phyloP scores from a whole-genome alignment of 2,113 vertebrate species.

The Hyperopisus bebe region DNA sequence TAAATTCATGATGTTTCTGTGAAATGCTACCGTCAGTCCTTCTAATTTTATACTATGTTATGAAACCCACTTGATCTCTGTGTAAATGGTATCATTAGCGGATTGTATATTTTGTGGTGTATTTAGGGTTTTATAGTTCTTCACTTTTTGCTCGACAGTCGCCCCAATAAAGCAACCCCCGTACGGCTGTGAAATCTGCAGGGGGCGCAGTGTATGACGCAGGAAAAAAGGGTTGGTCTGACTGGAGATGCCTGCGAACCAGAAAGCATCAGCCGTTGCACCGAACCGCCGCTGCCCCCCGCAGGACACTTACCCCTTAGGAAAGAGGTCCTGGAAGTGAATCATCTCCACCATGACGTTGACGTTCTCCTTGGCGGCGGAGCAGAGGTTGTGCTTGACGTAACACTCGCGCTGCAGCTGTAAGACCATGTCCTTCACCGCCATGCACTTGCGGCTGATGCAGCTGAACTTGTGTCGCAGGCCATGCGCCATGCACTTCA shows the following conservation, averaged over 20 bases:
- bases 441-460: slow-evolving; percentile 94
- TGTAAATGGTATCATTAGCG: not conserved
- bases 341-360: slow-evolving; percentile 98
- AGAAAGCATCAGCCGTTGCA: not conserved
- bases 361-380: slow-evolving; percentile 88
- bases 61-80: not conserved
- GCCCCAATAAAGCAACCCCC: not conserved
- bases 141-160: not conserved
- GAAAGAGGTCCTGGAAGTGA: slow-evolving; percentile 93
- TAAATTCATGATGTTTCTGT: not conserved
- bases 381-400: slow-evolving; percentile 90
- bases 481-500: slow-evolving; percentile 94
- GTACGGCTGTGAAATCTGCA: not conserved
- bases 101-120: not conserved
- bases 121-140: not conserved
- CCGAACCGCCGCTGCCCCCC: not conserved
- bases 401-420: slow-evolving; percentile 97
- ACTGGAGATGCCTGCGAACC: not conserved
- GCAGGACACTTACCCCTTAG: slow-evolving; percentile 78
- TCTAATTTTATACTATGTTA: not conserved
- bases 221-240: not conserved
- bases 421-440: slow-evolving; percentile 96
- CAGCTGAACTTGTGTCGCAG: slow-evolving; percentile 94
- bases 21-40: not conserved
- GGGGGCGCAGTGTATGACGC: not conserved